phyloP scores from a whole-genome alignment of 2,888 invertebrate genomes.

The Tipula unca region DNA sequence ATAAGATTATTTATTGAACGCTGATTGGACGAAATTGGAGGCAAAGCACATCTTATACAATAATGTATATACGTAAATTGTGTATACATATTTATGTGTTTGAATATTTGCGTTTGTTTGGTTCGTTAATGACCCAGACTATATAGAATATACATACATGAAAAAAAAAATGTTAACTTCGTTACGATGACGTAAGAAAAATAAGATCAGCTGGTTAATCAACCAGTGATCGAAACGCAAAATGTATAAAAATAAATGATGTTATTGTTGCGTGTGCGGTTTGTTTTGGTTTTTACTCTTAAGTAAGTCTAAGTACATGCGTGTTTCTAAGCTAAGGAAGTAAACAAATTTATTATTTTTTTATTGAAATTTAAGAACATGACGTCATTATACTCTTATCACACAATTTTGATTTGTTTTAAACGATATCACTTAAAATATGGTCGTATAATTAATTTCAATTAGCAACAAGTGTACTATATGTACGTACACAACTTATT shows the following conservation, averaged over 20 bases:
- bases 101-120: neutral
- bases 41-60: neutral
- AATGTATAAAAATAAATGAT: neutral
- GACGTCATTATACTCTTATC: neutral
- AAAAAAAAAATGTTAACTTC: neutral
- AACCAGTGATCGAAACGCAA: neutral
- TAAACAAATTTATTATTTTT: neutral
- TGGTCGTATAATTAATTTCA: neutral
- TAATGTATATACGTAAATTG: neutral
- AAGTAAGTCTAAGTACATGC: neutral
- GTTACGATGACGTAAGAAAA: neutral
- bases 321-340: neutral
- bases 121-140: neutral
- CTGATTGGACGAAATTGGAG: neutral
- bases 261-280: neutral
- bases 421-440: neutral
- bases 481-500: neutral
- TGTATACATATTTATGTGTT: neutral
- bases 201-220: neutral
- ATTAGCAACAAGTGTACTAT: neutral
- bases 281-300: neutral
- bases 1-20: neutral
- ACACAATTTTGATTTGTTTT: neutral
- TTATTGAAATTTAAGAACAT: neutral
- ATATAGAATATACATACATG: neutral